Evolutionary conservation across 2,888 invertebrate species (phyloP), one percentile per base, ranked within the genome.

Genomic region (Troides helena): DNA sequence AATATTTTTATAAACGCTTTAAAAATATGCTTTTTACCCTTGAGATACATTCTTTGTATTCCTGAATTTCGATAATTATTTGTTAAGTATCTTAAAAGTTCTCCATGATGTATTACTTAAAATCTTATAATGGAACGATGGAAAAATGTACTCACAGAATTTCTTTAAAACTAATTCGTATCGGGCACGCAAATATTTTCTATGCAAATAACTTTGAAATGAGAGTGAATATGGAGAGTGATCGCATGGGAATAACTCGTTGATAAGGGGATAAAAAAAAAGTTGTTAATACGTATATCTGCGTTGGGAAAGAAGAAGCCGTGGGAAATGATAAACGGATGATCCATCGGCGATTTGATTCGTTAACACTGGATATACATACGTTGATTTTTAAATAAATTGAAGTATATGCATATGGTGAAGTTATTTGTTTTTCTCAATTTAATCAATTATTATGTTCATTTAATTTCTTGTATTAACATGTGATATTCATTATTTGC

Each of bases 251-350:
- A 87, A 88, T 84, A 82, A 80, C 72, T 73, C 80, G 78, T 75
- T 77, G 87, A 89, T 89, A 90, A 86, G 81, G 77, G 81, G 84
- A 86, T 85, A 84, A 77, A 72, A 76, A 75, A 75, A 75, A 81
- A 75, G 71, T 79, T 81, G 81, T 78, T 30, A 30, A 30, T 30
- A 83, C 85, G 81, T 85, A 82, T 81, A 77, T 79, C 81, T 81
- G 77, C 85, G 87, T 87, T 88, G 86, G 84, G 84, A 80, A 78
- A 84, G 76, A 23, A 79, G 79, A 72, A 76, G 80, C 78, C 88
- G 89, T 90, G 90, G 88, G 90, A 90, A 89, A 78, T 78, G 77
- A 68, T 66, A 77, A 78, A 50, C 50, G 50, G 3, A 17, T 50
- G 17, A 53, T 53, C 53, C 18, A 53, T n/a, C 18, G 53, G 18